Conservation (phyloP, 2,888 invertebrate genomes). For the Trissolcus brochymenae region DNA sequence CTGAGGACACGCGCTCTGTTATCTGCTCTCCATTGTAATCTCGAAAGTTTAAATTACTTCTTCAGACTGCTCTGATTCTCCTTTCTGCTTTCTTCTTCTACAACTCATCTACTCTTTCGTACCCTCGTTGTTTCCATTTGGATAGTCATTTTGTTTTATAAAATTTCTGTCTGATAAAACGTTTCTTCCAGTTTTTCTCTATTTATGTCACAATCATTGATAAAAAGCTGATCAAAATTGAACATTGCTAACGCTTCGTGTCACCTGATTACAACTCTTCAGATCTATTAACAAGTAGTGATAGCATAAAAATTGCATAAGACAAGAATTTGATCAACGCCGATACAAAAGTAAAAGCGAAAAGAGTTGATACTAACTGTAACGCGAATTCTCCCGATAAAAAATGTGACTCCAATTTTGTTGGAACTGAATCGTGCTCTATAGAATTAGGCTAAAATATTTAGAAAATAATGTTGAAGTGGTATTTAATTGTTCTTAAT, state of each 20-base stretch:
- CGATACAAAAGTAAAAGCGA: not conserved
- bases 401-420: conserved; percentile 22
- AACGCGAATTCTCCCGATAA: conserved; percentile 20
- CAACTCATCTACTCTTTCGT: conserved; percentile 37
- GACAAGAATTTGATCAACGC: not conserved
- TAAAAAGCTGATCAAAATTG: conserved; percentile 47
- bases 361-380: not conserved
- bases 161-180: conserved; percentile 28
- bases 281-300: too few relatives aligned
- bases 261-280: too few relatives aligned
- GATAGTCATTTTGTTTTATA: conserved; percentile 18
- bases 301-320: not conserved
- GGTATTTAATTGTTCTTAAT: conserved; percentile 51
- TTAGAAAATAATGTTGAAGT: conserved; percentile 46
- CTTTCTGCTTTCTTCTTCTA: conserved; percentile 42
- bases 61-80: conserved; percentile 59
- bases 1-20: conserved; percentile 53
- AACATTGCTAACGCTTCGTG: not conserved
- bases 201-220: conserved; percentile 39
- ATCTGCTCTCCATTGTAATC: conserved; percentile 58
- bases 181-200: conserved; percentile 42
- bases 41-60: conserved; percentile 68
- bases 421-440: conserved; percentile 40
- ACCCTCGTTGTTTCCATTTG: conserved; percentile 36
- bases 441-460: conserved; percentile 50